Conservation (phyloP, 2,797 vertebrate species). For the Staurois parvus region DNA sequence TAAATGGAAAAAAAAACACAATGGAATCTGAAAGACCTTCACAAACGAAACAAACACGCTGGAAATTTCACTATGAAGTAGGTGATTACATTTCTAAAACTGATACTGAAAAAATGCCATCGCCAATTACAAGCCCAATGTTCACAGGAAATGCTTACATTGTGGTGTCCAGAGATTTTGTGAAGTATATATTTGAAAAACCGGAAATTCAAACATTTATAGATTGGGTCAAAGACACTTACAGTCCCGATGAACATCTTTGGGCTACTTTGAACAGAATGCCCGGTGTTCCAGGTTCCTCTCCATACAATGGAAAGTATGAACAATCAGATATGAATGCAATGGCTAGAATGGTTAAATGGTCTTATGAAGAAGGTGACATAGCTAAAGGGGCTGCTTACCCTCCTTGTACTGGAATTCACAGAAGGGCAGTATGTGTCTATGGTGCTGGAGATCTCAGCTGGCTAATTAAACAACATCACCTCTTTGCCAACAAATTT, state of each 20-base stretch:
- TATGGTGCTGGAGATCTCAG: slow-evolving; percentile 85
- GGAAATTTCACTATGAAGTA: slow-evolving; percentile 77
- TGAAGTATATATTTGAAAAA: slow-evolving; percentile 77
- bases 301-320: slow-evolving; percentile 78
- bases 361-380: slow-evolving; percentile 80
- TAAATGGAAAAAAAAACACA: slow-evolving; percentile 83
- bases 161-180: slow-evolving; percentile 81
- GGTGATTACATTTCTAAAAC: slow-evolving; percentile 67
- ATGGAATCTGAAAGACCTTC: slow-evolving; percentile 80
- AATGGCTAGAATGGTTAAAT: slow-evolving; percentile 86
- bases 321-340: slow-evolving; percentile 84
- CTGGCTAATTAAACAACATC: slow-evolving; percentile 85
- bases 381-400: slow-evolving; percentile 82
- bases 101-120: slow-evolving; percentile 66
- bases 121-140: slow-evolving; percentile 82
- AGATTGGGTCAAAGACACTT: slow-evolving; percentile 90
- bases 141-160: slow-evolving; percentile 88
- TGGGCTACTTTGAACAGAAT: slow-evolving; percentile 90
- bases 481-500: slow-evolving; percentile 94
- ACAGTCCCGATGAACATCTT: slow-evolving; percentile 90
- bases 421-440: slow-evolving; percentile 81
- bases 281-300: slow-evolving; percentile 81
- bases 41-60: slow-evolving; percentile 72
- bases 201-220: slow-evolving; percentile 72
- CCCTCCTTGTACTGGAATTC: slow-evolving; percentile 77